A percentile compares a stretch with the other conserved stretches of the same genome.
Conservation (phyloP, 2,888 invertebrate genomes). For the Aspidiotus destructor region DNA sequence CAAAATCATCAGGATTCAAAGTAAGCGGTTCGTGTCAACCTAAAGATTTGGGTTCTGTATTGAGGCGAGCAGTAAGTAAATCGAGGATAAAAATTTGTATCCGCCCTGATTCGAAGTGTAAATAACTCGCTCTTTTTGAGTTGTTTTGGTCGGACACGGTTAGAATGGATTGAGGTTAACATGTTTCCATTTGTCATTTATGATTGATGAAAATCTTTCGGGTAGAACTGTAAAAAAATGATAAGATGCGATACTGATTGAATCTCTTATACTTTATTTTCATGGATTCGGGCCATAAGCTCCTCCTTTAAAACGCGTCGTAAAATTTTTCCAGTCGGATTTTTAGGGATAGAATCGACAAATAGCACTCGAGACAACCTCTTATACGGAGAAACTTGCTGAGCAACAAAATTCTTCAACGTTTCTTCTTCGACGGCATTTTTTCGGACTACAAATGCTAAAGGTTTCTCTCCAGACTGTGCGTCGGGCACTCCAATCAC, state of each 20-base stretch:
- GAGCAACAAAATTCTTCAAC: constrained; percentile 44
- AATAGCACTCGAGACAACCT: constrained; percentile 62
- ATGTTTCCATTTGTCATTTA: no score
- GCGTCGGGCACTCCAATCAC: constrained; percentile 67
- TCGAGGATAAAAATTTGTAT: no score
- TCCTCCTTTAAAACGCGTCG: constrained; percentile 54
- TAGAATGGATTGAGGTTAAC: no score
- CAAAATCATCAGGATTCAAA: no score
- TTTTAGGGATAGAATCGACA: constrained; percentile 60
- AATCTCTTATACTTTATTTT: background rate
- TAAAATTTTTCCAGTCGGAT: constrained; percentile 65
- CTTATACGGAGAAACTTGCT: constrained; percentile 61
- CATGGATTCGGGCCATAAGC: background rate
- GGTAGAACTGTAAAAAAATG: no score
- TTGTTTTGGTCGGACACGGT: no score
- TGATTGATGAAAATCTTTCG: no score
- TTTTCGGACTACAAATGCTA: constrained; percentile 59
- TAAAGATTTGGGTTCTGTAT: no score
- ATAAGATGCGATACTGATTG: background rate
- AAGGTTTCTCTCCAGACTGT: constrained; percentile 62
- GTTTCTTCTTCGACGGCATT: constrained; percentile 48
- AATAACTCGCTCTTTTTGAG: no score
- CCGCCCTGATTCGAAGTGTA: no score
- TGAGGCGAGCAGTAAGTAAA: no score
- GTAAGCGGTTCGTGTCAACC: no score